Base-by-base conservation (phyloP, 2,888 invertebrate genomes). In the Nasonia oneida region DNA sequence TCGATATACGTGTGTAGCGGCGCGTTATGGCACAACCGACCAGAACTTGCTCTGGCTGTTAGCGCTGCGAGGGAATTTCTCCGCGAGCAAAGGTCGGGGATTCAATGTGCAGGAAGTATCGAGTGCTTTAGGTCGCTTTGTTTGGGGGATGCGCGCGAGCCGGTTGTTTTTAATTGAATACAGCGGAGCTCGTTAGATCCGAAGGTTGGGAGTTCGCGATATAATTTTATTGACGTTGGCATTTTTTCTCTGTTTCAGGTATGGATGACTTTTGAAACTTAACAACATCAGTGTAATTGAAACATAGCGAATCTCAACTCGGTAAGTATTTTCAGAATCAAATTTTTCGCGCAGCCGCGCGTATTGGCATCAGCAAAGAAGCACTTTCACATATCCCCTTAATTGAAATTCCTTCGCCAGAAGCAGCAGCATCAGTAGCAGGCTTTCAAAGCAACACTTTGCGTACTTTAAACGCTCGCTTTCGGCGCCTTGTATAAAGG, bases 371-470 rank as follows among this genome's bases (percentile, higher is more conserved):
- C 37, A 12, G 42, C 37, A 75, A 81, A 70, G 76, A 18, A 53
- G 70, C 77, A 77, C 83, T 83, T 70, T 83, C 76, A 70, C 70
- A 42, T 42, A 47, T 53, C 29, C 39, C 42, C 14, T 70, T 77
- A 77, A 83, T 83, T 83, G 83, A 83, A 83, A 83, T 83, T 83
- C 83, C 67, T 57, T 12, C 10, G 3, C 71, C 8, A 70, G 23
- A 67, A 3, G 33, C 70, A 10, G 37, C 61, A 57, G 12, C 29
- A 29, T 1, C 53, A 42, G 53, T 39, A 61, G 15, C 57, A 47
- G 57, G 18, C 57, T 42, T 73, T 61, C 39, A 75, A 50, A 81
- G 29, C 61, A 64, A 67, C 76, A 70, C 64, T 76, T 64, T 81
- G 39, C 67, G 76, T 70, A 77, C 39, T 77, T 82, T 77, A 61